Conservation (phyloP, 2,888 invertebrate genomes). For the Agrochola macilenta region DNA sequence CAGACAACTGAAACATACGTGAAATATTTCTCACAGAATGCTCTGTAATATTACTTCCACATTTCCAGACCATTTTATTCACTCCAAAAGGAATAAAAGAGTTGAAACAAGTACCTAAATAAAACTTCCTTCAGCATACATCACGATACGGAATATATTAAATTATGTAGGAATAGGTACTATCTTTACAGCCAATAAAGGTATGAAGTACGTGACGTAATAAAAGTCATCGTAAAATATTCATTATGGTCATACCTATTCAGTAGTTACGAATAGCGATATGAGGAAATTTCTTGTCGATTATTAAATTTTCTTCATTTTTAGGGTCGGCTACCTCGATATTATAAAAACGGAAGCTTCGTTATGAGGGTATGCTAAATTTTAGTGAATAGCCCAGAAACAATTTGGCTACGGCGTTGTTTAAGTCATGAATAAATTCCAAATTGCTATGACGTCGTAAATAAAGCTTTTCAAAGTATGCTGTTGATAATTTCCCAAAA, state of each 20-base stretch:
- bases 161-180: slow-evolving; percentile 16
- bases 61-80: slow-evolving; percentile 29
- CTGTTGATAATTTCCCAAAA: neutral
- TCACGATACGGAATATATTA: slow-evolving; percentile 41
- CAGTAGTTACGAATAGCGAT: slow-evolving; percentile 45
- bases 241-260: slow-evolving; percentile 59
- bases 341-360: slow-evolving; percentile 64
- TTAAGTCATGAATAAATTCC: slow-evolving; percentile 58
- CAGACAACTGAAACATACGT: slow-evolving; percentile 20
- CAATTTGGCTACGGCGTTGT: slow-evolving; percentile 54
- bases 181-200: slow-evolving; percentile 57
- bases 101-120: slow-evolving; percentile 28
- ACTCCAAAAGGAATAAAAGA: slow-evolving; percentile 38
- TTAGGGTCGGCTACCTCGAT: slow-evolving; percentile 49
- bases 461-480: slow-evolving; percentile 13
- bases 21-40: slow-evolving; percentile 21
- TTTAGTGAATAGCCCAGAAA: slow-evolving; percentile 53
- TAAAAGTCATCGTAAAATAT: slow-evolving; percentile 63
- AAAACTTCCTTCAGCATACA: slow-evolving; percentile 34
- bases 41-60: slow-evolving; percentile 23
- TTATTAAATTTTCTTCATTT: slow-evolving; percentile 68
- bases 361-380: slow-evolving; percentile 61
- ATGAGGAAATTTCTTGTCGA: slow-evolving; percentile 57
- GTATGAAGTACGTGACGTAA: slow-evolving; percentile 46
- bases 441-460: slow-evolving; percentile 45